Conservation (phyloP, 2,113 vertebrate species). For the Brachypodius melanocephalos region DNA sequence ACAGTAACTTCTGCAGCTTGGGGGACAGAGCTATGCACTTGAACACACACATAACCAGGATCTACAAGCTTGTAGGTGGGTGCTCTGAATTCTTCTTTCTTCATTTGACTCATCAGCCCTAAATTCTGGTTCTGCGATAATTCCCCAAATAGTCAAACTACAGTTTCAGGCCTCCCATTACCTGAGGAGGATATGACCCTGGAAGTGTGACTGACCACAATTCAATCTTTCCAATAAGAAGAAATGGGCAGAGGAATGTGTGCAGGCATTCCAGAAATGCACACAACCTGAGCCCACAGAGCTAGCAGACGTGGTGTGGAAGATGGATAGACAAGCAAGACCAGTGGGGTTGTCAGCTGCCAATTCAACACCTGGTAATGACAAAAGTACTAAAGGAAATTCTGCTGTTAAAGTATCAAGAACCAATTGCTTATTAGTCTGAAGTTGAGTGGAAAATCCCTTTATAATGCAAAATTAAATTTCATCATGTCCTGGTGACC, state of each 20-base stretch:
- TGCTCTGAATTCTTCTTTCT: background rate
- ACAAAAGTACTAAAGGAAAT: background rate
- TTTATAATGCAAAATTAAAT: background rate
- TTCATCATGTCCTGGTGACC: background rate
- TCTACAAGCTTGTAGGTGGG: background rate
- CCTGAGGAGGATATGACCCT: background rate
- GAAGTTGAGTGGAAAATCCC: background rate
- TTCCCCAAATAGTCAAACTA: background rate
- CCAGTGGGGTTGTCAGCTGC: background rate
- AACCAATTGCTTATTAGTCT: background rate
- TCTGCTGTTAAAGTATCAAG: background rate
- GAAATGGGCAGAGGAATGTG: background rate
- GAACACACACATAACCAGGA: background rate
- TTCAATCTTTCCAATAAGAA: background rate
- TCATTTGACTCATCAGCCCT: background rate
- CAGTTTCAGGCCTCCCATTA: background rate
- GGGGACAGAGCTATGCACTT: rapidly evolving
- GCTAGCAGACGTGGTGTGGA: rapidly evolving
- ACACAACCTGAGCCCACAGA: background rate
- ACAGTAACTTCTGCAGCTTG: background rate
- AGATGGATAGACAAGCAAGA: background rate
- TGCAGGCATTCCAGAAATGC: background rate
- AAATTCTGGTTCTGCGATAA: background rate
- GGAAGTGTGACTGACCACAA: rapidly evolving
- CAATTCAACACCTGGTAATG: background rate